Evolutionary conservation across 2,888 invertebrate genomes (phyloP).

Genomic region (Saturnia japonica): DNA sequence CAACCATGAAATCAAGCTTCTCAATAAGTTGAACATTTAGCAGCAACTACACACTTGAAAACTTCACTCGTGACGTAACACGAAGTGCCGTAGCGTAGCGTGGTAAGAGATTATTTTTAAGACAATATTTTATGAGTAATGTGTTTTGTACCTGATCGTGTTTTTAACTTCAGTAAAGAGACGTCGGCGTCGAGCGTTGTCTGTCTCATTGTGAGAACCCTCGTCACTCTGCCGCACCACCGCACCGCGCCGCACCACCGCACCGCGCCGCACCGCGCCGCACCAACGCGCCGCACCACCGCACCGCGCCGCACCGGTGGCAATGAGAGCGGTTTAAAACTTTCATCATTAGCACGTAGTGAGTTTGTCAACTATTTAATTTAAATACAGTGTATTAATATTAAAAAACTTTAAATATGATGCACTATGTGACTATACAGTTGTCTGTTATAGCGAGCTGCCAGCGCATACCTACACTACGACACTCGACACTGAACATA

Average conservation of each 20-base stretch:
- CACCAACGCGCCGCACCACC: no score
- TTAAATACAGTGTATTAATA: neutral
- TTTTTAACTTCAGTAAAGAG: neutral
- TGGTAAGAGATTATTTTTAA: neutral
- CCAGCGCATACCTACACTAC: no score
- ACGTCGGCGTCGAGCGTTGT: neutral
- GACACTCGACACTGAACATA: no score
- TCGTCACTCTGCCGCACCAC: neutral
- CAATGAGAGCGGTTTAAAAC: neutral
- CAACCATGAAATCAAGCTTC: neutral
- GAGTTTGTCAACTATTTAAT: neutral
- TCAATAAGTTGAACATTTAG: neutral
- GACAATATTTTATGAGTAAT: constrained; percentile 13
- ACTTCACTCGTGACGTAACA: neutral
- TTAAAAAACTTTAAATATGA: neutral
- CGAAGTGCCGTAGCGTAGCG: neutral
- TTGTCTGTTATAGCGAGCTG: no score
- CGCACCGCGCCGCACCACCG: neutral
- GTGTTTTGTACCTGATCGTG: constrained; percentile 14
- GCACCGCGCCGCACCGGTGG: neutral
- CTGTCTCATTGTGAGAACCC: neutral
- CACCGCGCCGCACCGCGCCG: neutral
- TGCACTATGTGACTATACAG: no score
- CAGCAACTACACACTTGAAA: neutral
- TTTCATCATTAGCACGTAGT: neutral